Evolutionary conservation across 2,888 invertebrate genomes (phyloP), one percentile per base, ranked within the genome.

Genomic region (Xylophagus ater): DNA sequence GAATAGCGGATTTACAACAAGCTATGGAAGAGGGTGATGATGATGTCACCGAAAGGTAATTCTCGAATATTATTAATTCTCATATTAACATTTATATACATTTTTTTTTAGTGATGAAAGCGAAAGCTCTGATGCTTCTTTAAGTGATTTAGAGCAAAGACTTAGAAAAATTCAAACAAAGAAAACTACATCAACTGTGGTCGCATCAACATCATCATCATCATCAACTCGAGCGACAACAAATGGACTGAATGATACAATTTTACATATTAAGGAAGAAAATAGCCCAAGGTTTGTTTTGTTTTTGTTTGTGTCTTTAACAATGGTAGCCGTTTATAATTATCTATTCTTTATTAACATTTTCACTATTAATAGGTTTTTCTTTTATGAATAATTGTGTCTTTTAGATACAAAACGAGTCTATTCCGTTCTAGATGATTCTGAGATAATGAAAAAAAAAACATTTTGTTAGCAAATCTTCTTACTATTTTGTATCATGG

Each of bases 1-100:
- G 94, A 44, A 92, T 93, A 50, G 80, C 89, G 32, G 92, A 92
- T 57, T 68, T 96, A 47, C 93, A 93, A 59, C 81, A 86, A 54
- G 93, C 92, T 44, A 85, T 94, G 60, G 88, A 90, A 49, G 90
- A 84, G 1, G 87, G 86, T 53, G 71, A 84, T 40, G 79, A 78
- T 52, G 79, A 62, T 46, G 54, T 59, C 20, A 60, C 59, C 43
- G 65, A 63, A 25, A 65, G 64, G 65, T 63, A 40, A 25, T 9
- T 18, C 10, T 14, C 18, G 3, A 17, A 12, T 18, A 13, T 23
- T 33, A 21, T 15, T 19, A 13, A 23, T 18, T 28, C 13, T n/a
- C 7, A 12, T 12, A 4, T 12, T 34, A 18, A 19, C 29, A 34
- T 29, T 8, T 30, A 40, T 26, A 7, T 34, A 17, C 21, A 15